Conservation (phyloP, 1,140 invertebrate species). For the Coptotermes formosanus region DNA sequence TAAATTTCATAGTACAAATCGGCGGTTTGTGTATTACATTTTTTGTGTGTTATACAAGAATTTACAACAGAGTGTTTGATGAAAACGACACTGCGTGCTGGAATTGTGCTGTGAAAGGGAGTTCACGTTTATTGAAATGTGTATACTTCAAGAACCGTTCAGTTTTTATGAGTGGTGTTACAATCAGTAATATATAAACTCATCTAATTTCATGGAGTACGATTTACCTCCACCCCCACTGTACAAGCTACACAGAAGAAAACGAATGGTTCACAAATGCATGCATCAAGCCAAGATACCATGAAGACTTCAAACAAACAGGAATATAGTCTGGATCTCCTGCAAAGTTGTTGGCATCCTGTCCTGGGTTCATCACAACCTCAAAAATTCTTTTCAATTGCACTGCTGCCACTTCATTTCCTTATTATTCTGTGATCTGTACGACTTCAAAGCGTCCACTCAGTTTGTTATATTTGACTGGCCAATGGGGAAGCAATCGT, state of each 20-base stretch:
- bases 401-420: neutral
- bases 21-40: neutral
- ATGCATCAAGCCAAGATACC: neutral
- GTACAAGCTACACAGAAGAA: neutral
- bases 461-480: neutral
- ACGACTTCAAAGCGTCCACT: neutral
- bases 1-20: neutral
- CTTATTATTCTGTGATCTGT: neutral
- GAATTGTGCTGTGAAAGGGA: neutral
- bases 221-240: neutral
- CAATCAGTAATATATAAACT: neutral
- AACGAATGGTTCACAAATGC: neutral
- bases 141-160: neutral
- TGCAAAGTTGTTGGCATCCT: too few relatives aligned
- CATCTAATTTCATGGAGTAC: neutral
- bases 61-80: too few relatives aligned
- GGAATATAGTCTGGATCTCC: neutral
- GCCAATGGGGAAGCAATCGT: neutral
- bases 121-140: neutral
- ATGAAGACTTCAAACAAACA: neutral
- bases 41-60: neutral
- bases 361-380: neutral
- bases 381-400: neutral
- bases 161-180: neutral
- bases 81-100: too few relatives aligned